A percentile compares a stretch with the other conserved stretches of the same genome.
Evolutionary conservation across 2,888 invertebrate species (phyloP).

Genomic region (Hemaris fuciformis): DNA sequence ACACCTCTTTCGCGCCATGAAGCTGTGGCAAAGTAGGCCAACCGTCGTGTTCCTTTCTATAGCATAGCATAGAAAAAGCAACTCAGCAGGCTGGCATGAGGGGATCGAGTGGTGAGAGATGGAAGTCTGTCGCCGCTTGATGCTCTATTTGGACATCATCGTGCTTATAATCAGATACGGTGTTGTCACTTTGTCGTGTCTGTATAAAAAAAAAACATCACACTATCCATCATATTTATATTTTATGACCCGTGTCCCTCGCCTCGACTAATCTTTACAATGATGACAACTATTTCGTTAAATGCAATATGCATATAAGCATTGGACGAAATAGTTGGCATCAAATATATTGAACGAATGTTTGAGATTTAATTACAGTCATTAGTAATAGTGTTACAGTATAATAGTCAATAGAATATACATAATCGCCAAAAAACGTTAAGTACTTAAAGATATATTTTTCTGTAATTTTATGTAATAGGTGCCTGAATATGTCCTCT

Average conservation of each 20-base stretch:
- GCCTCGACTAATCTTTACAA: not conserved
- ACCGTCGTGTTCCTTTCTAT: too few relatives aligned
- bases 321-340: not conserved
- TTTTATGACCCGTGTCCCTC: too few relatives aligned
- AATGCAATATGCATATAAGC: not conserved
- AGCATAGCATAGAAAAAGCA: too few relatives aligned
- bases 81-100: too few relatives aligned
- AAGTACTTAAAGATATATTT: not conserved
- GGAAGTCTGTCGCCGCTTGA: too few relatives aligned
- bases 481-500: not conserved
- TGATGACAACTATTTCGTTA: not conserved
- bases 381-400: not conserved
- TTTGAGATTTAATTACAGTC: not conserved
- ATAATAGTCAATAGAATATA: not conserved
- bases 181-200: too few relatives aligned
- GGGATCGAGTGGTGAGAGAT: too few relatives aligned
- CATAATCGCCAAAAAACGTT: not conserved
- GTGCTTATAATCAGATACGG: too few relatives aligned
- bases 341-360: too few relatives aligned
- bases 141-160: too few relatives aligned
- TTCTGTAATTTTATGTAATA: not conserved
- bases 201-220: too few relatives aligned
- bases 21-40: not conserved
- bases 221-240: too few relatives aligned
- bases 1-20: not conserved